Base-by-base conservation (phyloP, 2,113 vertebrate species). In the Orycteropus afer region DNA sequence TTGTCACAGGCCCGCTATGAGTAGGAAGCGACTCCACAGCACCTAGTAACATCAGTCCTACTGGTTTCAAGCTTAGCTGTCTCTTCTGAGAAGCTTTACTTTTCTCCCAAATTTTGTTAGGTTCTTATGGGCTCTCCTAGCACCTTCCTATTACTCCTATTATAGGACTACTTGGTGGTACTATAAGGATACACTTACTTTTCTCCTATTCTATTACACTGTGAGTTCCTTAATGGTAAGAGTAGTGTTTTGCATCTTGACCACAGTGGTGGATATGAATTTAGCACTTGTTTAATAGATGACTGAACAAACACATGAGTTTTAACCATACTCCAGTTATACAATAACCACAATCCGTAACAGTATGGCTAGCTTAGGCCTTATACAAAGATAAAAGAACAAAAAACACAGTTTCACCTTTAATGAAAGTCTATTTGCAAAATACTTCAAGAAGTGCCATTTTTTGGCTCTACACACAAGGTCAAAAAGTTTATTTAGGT, bases 211-310 rank as follows among this genome's bases (percentile, higher is more conserved):
- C 27, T 67, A 5, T 42, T 86, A 61, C 40, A 76, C 13, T 22
- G 4, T 47, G 57, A 90, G 25, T 87, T 73, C 40, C 27, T 86
- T 80, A 65, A 63, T 42, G 23, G 14, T 57, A 74, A n/a, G 49
- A 90, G 22, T 65, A 79, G 49, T 90, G 12, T 61, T 74, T 92
- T 23, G 37, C 82, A 17, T 90, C 73, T 77, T 49, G 74, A 8
- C 45, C 47, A 49, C 29, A 90, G 23, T 13, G 53, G 20, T 67
- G 25, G 55, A 42, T 81, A 69, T 49, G 63, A 96, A 67, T 73
- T 37, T 34, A 57, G 53, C 79, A 90, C n/a, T 86, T 91, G 76
- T n/a, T 81, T 89, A 91, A 65, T 87, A 18, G 89, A 22, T 45
- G 9, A 80, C 29, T 89, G 86, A 83, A 63, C 37, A n/a, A 89